Evolutionary conservation across 2,888 invertebrate genomes (phyloP).

Genomic region (Aporophyla nigra): DNA sequence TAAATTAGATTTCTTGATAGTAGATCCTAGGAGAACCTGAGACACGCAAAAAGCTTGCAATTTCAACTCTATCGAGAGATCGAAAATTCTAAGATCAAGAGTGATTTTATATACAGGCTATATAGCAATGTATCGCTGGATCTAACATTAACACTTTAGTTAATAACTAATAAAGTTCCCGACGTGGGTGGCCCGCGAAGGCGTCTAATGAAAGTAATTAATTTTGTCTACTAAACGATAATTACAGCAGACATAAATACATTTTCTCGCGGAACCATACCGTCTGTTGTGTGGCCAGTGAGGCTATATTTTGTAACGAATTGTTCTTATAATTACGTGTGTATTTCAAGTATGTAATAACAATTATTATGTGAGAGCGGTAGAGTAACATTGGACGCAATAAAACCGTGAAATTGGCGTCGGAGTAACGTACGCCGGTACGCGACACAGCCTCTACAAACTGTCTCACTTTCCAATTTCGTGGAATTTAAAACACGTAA

Average conservation of each 20-base stretch:
- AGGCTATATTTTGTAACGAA: slow-evolving; percentile 57
- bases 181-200: slow-evolving; percentile 54
- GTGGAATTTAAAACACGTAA: slow-evolving; percentile 75
- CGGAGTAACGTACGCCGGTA: slow-evolving; percentile 52
- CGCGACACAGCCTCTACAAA: slow-evolving; percentile 61
- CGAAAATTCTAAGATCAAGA: background rate
- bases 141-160: background rate
- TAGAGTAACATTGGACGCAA: slow-evolving; percentile 68
- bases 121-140: background rate
- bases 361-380: slow-evolving; percentile 71
- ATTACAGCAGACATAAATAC: slow-evolving; percentile 40
- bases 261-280: slow-evolving; percentile 39
- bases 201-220: slow-evolving; percentile 62
- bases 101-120: background rate
- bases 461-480: slow-evolving; percentile 81
- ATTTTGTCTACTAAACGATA: slow-evolving; percentile 50
- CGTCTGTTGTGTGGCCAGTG: slow-evolving; percentile 17
- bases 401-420: slow-evolving; percentile 75
- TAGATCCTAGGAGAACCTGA: background rate
- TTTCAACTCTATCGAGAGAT: background rate
- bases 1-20: background rate
- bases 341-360: slow-evolving; percentile 67
- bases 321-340: slow-evolving; percentile 64
- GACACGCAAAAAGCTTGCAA: background rate
- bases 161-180: slow-evolving; percentile 32